A percentile compares a stretch with the other conserved stretches of the same genome.
phyloP scores from a whole-genome alignment of 2,113 vertebrate genomes.

The Microcebus griseorufus region DNA sequence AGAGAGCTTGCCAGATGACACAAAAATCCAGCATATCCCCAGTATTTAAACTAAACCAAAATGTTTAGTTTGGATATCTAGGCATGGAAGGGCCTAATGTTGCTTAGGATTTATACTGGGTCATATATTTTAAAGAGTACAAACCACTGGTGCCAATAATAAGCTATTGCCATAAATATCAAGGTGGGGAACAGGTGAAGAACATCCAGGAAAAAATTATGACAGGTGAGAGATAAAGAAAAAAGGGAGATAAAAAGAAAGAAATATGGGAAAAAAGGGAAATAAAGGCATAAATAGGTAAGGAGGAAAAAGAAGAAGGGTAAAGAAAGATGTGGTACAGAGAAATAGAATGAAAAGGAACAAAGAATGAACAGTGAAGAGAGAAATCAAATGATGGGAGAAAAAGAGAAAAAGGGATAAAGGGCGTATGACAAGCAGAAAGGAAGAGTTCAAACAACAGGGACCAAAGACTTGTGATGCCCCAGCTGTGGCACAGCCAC shows the following conservation, averaged over 20 bases:
- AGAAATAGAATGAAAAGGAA: neutral
- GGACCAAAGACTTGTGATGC: too few relatives aligned
- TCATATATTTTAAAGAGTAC: neutral
- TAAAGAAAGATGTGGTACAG: neutral
- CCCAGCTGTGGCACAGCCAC: neutral
- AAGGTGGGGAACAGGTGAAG: neutral
- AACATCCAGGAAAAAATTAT: neutral
- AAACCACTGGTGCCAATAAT: neutral
- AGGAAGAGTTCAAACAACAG: neutral
- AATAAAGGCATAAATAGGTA: neutral
- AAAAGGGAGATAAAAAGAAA: neutral
- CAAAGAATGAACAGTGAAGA: neutral
- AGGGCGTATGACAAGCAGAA: neutral
- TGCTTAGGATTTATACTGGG: neutral
- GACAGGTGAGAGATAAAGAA: neutral
- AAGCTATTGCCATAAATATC: neutral
- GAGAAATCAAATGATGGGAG: neutral
- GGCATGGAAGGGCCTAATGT: neutral
- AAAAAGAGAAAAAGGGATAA: neutral
- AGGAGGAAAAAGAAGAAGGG: neutral
- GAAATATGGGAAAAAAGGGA: neutral
- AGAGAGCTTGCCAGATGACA: slow-evolving; percentile 45
- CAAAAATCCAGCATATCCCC: neutral
- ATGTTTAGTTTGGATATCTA: neutral
- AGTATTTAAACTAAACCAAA: neutral